Evolutionary conservation across 2,113 vertebrate genomes (phyloP).

Genomic region (Columba janthina): DNA sequence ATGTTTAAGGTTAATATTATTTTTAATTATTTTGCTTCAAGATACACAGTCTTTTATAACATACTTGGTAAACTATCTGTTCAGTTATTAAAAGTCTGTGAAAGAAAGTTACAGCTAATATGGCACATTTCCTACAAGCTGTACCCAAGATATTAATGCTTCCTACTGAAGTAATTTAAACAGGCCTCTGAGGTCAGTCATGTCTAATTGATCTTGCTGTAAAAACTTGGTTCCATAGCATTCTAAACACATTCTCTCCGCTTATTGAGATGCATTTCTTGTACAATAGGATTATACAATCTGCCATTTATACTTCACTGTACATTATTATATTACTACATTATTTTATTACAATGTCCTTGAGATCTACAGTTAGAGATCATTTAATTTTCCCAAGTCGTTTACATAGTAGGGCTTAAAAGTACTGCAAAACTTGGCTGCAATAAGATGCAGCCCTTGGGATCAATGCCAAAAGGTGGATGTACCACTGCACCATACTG

Average conservation of each 20-base stretch:
- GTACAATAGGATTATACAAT: neutral
- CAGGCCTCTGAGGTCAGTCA: conserved; percentile 12
- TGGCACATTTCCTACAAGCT: conserved; percentile 6
- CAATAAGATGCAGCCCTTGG: neutral
- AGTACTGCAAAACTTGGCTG: conserved; percentile 11
- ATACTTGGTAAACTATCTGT: neutral
- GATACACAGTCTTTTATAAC: neutral
- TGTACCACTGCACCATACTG: conserved; percentile 50
- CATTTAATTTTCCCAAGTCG: neutral
- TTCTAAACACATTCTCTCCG: neutral
- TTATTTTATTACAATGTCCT: conserved; percentile 31
- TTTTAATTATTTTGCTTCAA: conserved; percentile 36
- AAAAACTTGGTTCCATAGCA: neutral
- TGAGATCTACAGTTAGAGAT: conserved; percentile 2
- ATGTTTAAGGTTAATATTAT: neutral
- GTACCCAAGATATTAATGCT: neutral
- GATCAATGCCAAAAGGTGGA: conserved; percentile 35
- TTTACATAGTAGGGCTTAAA: neutral
- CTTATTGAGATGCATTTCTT: conserved; percentile 16
- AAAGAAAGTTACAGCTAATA: conserved; percentile 12
- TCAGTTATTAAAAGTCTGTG: neutral
- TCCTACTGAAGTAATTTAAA: conserved; percentile 24
- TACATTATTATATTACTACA: neutral
- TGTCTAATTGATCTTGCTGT: conserved; percentile 24
- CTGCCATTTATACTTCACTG: neutral